Conservation (phyloP, 2,888 invertebrate genomes). For the Andrena fulva region DNA sequence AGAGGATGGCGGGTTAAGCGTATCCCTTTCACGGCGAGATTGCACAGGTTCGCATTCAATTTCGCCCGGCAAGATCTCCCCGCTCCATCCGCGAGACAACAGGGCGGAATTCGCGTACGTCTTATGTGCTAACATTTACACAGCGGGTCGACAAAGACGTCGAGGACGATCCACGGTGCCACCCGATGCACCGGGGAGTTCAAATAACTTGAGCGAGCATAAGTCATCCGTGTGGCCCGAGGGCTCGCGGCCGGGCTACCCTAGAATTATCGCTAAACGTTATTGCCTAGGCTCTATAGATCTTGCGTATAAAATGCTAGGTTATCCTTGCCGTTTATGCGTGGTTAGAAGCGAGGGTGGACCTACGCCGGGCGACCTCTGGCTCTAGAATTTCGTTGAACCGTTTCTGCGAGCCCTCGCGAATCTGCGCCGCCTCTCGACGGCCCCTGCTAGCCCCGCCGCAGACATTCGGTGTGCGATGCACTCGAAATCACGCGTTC, state of each 20-base stretch:
- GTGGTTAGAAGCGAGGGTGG: conserved; percentile 80
- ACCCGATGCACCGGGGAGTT: conserved; percentile 62
- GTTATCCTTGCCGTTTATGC: conserved; percentile 77
- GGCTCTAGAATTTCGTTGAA: conserved; percentile 69
- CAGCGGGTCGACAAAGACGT: conserved; percentile 48
- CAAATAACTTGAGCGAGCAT: conserved; percentile 72
- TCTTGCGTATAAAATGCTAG: conserved; percentile 84
- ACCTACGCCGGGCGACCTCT: conserved; percentile 46
- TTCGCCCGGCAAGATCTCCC: conserved; percentile 26
- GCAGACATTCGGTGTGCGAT: neutral
- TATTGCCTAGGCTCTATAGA: conserved; percentile 84
- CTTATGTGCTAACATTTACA: conserved; percentile 48
- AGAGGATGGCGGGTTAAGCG: conserved; percentile 2
- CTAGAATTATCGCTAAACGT: conserved; percentile 85
- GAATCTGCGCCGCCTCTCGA: conserved; percentile 17
- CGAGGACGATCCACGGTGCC: conserved; percentile 52
- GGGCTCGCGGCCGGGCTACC: conserved; percentile 77
- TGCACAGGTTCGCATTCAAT: conserved; percentile 21
- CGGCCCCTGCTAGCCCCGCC: neutral
- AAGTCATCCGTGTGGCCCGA: conserved; percentile 81
- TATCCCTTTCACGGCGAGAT: conserved; percentile 18
- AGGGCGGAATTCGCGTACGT: conserved; percentile 30
- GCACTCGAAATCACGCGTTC: neutral
- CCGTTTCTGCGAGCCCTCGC: conserved; percentile 37
- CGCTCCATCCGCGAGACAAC: conserved; percentile 24